phyloP scores from a whole-genome alignment of 2,797 vertebrate species.

The Tinamus major region DNA sequence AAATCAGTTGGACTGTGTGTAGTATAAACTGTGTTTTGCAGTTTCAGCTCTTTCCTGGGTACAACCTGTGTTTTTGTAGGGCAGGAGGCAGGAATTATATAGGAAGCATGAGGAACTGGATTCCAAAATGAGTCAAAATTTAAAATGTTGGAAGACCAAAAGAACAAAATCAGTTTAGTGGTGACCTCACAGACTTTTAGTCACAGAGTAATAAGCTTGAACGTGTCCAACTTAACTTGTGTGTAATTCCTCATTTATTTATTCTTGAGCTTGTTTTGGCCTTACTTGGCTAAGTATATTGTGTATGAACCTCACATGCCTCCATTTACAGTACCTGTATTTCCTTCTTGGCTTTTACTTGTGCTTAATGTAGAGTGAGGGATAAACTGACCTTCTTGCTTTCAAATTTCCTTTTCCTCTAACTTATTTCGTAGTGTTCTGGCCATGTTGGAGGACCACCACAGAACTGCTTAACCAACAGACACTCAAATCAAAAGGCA shows the following conservation, averaged over 20 bases:
- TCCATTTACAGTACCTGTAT: background rate
- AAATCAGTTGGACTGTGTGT: background rate
- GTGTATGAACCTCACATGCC: background rate
- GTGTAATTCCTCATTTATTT: background rate
- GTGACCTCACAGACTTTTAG: background rate
- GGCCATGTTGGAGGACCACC: background rate
- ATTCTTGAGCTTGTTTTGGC: background rate
- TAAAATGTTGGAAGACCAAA: background rate
- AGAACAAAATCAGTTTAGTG: background rate
- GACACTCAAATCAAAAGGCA: background rate
- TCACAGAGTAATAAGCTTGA: background rate
- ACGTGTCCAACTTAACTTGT: background rate
- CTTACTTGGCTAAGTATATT: background rate
- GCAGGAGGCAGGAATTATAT: background rate
- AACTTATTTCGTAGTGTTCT: background rate
- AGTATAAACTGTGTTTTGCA: fast-evolving
- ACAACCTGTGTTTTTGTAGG: background rate
- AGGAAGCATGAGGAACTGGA: background rate
- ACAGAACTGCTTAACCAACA: background rate
- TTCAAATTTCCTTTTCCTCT: background rate
- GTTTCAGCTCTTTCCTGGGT: background rate
- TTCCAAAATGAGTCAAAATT: background rate
- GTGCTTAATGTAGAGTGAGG: background rate
- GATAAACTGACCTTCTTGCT: background rate
- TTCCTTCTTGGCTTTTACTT: background rate